Evolutionary conservation across 2,797 vertebrate genomes (phyloP).

Genomic region (Pseudochaenichthys georgianus): DNA sequence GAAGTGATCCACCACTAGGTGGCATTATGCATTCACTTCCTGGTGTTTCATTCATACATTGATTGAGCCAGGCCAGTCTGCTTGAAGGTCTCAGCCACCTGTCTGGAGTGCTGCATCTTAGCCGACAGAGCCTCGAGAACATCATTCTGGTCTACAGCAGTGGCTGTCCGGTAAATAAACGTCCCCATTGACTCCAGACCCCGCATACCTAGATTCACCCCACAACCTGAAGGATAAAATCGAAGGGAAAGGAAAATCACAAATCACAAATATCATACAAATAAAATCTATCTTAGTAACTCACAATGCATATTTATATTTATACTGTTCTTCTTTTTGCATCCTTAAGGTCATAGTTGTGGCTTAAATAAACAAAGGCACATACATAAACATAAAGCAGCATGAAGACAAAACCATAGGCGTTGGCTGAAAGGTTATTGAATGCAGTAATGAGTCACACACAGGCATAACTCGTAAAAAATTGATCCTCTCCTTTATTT

Average conservation of each 20-base stretch:
- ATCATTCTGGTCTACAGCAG: conserved; percentile 85
- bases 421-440: conserved; percentile 29
- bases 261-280: not conserved
- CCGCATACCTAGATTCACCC: conserved; percentile 86
- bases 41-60: conserved; percentile 81
- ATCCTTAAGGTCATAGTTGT: conserved; percentile 6
- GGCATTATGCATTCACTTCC: conserved; percentile 21
- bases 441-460: conserved; percentile 56
- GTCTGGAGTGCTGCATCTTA: conserved; percentile 87
- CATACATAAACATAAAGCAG: conserved; percentile 36
- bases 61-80: conserved; percentile 79
- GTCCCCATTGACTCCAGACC: conserved; percentile 86
- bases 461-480: conserved; percentile 10
- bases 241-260: not conserved
- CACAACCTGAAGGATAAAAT: conserved; percentile 77
- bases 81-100: conserved; percentile 85
- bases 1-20: conserved; percentile 40
- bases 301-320: not conserved
- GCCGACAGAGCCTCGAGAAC: conserved; percentile 83
- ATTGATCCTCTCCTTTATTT: conserved; percentile 18
- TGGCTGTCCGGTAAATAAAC: conserved; percentile 86
- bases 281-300: not conserved
- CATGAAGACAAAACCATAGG: conserved; percentile 29
- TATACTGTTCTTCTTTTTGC: not conserved
- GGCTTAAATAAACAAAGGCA: conserved; percentile 12